Evolutionary conservation across 2,888 invertebrate species (phyloP).

Genomic region (Leuctra nigra): DNA sequence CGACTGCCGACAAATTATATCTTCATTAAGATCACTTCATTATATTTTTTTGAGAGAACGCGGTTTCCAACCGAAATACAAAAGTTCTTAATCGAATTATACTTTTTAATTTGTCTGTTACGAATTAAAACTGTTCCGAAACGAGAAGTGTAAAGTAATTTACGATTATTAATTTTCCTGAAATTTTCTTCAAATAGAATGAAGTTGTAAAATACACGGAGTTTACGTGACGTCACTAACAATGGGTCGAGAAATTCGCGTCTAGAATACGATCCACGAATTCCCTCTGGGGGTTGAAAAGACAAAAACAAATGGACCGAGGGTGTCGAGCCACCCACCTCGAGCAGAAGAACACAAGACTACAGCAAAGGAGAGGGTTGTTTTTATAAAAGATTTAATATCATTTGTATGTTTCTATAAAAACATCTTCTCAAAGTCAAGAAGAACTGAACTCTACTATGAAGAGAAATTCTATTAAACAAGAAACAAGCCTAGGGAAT

Average conservation of each 20-base stretch:
- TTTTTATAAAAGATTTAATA: conserved; percentile 28
- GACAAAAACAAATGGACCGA: not conserved
- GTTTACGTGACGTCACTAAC: not conserved
- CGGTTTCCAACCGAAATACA: too few species aligned
- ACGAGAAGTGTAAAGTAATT: conserved; percentile 1
- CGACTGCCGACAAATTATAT: too few species aligned
- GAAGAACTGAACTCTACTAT: conserved; percentile 18
- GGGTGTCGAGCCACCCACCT: not conserved
- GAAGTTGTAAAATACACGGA: not conserved
- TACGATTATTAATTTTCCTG: conserved; percentile 10
- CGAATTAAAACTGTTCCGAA: not conserved
- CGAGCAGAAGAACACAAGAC: not conserved
- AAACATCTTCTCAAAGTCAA: conserved; percentile 6
- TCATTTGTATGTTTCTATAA: conserved; percentile 25
- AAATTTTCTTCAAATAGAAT: conserved; percentile 5
- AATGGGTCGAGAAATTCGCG: not conserved
- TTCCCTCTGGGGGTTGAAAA: not conserved
- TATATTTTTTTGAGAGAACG: too few species aligned
- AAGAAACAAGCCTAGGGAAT: too few species aligned
- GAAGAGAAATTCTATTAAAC: too few species aligned
- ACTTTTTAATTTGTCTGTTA: not conserved
- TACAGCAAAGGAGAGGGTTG: not conserved
- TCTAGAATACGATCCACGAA: not conserved
- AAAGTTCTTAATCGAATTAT: too few species aligned
- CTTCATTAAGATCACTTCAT: too few species aligned